These are phyloP conservation scores for Porites divaricata DNA, from an alignment of 92 coral and sea anemone genomes.

Conservation along the genomic window DNA sequence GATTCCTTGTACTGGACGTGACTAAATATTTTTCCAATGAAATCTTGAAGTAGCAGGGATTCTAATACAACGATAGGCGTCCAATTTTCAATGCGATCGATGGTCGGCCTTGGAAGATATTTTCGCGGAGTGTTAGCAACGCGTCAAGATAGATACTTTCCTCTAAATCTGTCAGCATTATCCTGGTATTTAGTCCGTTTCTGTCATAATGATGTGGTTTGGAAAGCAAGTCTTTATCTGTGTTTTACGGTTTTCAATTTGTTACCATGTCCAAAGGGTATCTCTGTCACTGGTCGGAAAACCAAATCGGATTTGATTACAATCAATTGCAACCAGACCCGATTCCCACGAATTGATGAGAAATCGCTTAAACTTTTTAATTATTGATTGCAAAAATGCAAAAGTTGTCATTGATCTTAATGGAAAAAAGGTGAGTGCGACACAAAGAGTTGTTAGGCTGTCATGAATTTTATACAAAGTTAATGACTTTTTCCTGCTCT, in stretches of 20 bases:
- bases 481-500: not conserved
- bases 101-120: not conserved
- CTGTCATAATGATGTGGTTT: conserved; percentile 24
- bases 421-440: conserved; percentile 18
- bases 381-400: conserved; percentile 40
- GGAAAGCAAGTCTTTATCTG: conserved; percentile 17
- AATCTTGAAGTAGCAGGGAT: not conserved
- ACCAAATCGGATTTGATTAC: conserved; percentile 35
- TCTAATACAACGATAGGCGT: no score
- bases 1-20: not conserved
- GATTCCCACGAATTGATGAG: conserved; percentile 46
- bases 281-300: conserved; percentile 27
- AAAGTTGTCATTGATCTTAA: conserved; percentile 43
- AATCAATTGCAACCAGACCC: conserved; percentile 43
- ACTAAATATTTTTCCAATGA: not conserved
- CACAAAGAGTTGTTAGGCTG: conserved; percentile 8
- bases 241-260: not conserved
- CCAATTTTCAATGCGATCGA: not conserved
- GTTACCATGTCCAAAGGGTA: conserved; percentile 23
- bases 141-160: not conserved
- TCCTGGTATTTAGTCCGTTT: not conserved
- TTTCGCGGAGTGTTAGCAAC: not conserved
- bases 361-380: conserved; percentile 43
- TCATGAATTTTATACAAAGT: conserved; percentile 9
- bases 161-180: not conserved